phyloP scores from a whole-genome alignment of 2,113 vertebrate species.

The Petroica traversi region DNA sequence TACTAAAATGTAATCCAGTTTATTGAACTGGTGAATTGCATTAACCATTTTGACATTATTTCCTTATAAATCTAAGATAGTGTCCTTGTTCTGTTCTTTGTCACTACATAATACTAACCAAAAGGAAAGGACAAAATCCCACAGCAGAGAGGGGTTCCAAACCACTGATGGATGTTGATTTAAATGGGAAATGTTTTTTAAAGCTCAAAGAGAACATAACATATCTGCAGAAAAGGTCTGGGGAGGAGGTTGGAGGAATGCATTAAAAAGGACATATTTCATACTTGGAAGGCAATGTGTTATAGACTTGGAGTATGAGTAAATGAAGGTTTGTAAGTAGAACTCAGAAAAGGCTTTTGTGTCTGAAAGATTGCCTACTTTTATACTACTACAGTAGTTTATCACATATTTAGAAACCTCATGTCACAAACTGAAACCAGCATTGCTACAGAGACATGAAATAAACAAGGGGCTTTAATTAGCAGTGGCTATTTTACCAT shows the following conservation, averaged over 20 bases:
- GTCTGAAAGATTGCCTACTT: background rate
- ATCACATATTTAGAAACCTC: background rate
- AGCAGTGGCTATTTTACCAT: background rate
- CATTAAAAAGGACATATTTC: background rate
- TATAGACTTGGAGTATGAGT: background rate
- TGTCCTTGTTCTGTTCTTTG: slow-evolving; percentile 68
- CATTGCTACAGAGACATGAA: background rate
- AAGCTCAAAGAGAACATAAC: background rate
- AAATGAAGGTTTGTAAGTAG: background rate
- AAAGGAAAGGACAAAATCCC: slow-evolving; percentile 28
- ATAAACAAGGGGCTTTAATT: background rate
- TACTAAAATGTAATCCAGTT: slow-evolving; percentile 74
- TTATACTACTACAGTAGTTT: background rate
- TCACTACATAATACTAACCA: slow-evolving; percentile 4
- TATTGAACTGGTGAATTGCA: slow-evolving; percentile 76
- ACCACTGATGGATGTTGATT: slow-evolving; percentile 14
- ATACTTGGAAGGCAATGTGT: background rate
- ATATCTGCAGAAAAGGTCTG: background rate
- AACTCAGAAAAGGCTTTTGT: background rate
- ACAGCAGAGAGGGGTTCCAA: background rate
- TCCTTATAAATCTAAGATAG: slow-evolving; percentile 71
- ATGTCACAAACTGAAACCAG: background rate
- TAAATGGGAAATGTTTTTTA: slow-evolving; percentile 22
- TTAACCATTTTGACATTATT: slow-evolving; percentile 76
- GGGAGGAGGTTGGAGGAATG: background rate